phyloP scores from a whole-genome alignment of 2,888 invertebrate species.

The Rhimphoctona megacephalus region DNA sequence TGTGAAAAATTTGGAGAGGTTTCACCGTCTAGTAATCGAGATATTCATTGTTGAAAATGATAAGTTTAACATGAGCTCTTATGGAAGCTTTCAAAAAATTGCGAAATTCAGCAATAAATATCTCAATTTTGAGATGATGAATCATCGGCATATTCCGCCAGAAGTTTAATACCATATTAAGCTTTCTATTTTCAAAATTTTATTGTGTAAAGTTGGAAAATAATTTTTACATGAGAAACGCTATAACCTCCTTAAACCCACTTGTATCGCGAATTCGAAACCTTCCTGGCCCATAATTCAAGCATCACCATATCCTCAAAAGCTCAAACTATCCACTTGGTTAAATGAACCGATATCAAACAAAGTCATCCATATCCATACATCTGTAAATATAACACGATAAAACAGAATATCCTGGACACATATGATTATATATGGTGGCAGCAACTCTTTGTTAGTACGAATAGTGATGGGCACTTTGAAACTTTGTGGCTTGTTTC shows the following conservation, averaged over 20 bases:
- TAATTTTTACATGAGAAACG: too few species aligned
- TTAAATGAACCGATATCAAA: slow-evolving; percentile 19
- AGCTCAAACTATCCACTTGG: slow-evolving; percentile 19
- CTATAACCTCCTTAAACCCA: not conserved
- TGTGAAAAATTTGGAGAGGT: too few species aligned
- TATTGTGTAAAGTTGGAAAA: too few species aligned
- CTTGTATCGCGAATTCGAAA: not conserved
- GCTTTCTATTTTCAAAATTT: too few species aligned
- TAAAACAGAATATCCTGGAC: not conserved
- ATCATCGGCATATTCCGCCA: too few species aligned
- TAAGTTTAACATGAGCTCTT: too few species aligned
- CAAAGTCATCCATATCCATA: not conserved
- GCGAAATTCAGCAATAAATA: too few species aligned
- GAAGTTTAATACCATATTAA: too few species aligned
- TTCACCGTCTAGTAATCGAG: too few species aligned
- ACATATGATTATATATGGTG: slow-evolving; percentile 14
- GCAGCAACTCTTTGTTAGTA: slow-evolving; percentile 45
- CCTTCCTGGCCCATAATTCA: not conserved
- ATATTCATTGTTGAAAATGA: too few species aligned
- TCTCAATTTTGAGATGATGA: too few species aligned
- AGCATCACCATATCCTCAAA: not conserved
- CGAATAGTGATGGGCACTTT: slow-evolving; percentile 51
- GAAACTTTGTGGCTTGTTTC: slow-evolving; percentile 47
- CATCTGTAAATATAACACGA: not conserved
- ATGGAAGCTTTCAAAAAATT: too few species aligned